Conservation (phyloP, 2,113 vertebrate species). For the Pygoscelis adeliae region DNA sequence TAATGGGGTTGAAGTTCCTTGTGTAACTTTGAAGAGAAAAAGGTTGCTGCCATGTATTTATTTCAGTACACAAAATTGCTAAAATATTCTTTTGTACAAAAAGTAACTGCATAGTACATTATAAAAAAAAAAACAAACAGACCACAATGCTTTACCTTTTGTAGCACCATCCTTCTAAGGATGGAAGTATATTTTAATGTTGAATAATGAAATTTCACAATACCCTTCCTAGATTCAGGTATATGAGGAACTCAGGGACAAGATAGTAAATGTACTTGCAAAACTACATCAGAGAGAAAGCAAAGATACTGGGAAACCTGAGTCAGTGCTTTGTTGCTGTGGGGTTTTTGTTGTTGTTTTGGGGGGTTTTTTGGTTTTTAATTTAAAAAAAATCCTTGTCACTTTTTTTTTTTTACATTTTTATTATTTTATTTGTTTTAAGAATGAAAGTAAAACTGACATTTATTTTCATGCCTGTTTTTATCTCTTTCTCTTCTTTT, state of each 20-base stretch:
- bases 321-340: background rate
- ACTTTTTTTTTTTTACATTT: background rate
- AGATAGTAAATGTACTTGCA: background rate
- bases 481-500: background rate
- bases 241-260: background rate
- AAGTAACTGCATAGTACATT: background rate
- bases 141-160: background rate
- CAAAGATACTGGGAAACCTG: background rate
- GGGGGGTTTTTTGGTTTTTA: background rate
- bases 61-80: background rate
- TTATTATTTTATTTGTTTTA: background rate
- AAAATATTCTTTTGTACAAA: background rate
- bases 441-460: background rate
- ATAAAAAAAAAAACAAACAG: background rate
- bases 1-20: background rate
- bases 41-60: accelerated
- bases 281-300: background rate
- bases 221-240: background rate
- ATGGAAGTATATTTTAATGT: background rate
- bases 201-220: background rate
- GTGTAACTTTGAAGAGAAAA: background rate
- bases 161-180: background rate
- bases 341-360: background rate
- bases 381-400: background rate
- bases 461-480: background rate